Base-by-base conservation (phyloP, 2,113 vertebrate genomes). In the Tupaia chinensis region DNA sequence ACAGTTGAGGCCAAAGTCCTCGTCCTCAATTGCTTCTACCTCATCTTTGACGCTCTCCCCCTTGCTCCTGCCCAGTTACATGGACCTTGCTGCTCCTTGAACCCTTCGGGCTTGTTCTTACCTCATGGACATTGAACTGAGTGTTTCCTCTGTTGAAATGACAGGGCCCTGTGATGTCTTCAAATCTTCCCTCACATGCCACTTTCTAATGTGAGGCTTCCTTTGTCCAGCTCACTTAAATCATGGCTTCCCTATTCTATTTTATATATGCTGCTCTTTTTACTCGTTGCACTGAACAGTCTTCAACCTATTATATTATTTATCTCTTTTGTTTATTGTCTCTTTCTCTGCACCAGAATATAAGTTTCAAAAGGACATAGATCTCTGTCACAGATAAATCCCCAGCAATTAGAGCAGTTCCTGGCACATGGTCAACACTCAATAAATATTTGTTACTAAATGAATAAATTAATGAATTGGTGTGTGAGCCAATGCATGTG, bases 381-480 rank as follows among this genome's bases (percentile, higher is more conserved):
- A 65, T 83, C 56, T 90, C 84, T 70, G 65, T 92, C 23, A 89
- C 25, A 15, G 79, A 85, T 88, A 61, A 92, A 89, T 66, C 44
- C 17, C 17, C 29, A 90, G 80, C 29, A 89, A 76, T 22, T 80
- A 90, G 65, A 77, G 66, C 66, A 94, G 32, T 94, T 95, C 54
- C 61, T 79, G 72, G 60, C 93, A 95, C 32, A 58, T 60, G 80
- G 76, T 92, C 20, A 10, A 61, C 29, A 90, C 87, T 96, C 84
- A 95, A 23, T 69, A 94, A 90, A 78, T 65, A 87, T 83, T 95
- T 89, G 83, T 87, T 93, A 92, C 22, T 68, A 34, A 95, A 93
- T 92, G 90, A 95, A 95, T 92, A 94, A 89, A 84, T 93, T 56
- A 93, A 90, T 95, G 81, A 89, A 73, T 95, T 34, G 91, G 14